phyloP scores from a whole-genome alignment of 2,888 invertebrate genomes.

The Yponomeuta plumbellus region DNA sequence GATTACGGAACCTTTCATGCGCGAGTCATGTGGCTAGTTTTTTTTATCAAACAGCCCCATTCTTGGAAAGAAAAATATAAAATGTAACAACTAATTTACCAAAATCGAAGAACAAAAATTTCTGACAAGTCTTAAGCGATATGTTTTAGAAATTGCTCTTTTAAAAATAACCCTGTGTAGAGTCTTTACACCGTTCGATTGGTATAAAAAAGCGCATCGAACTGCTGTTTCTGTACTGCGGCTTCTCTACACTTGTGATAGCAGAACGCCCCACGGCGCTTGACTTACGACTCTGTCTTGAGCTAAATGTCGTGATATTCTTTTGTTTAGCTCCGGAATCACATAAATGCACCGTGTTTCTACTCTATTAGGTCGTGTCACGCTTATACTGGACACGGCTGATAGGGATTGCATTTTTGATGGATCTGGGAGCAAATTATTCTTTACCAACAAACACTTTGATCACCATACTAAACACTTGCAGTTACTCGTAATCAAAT shows the following conservation, averaged over 20 bases:
- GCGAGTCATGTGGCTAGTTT: too few species aligned
- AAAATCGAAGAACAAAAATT: neutral
- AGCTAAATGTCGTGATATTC: slow-evolving; percentile 61
- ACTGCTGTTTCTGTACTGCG: neutral
- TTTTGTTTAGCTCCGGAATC: slow-evolving; percentile 51
- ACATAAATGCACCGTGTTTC: slow-evolving; percentile 7
- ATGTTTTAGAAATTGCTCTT: neutral
- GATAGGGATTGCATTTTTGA: neutral
- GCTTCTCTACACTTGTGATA: neutral
- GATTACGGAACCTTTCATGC: too few species aligned
- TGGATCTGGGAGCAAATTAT: neutral
- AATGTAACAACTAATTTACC: neutral
- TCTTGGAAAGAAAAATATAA: too few species aligned
- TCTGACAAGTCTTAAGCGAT: neutral
- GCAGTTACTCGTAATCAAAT: too few species aligned
- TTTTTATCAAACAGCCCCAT: too few species aligned
- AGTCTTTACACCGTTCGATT: too few species aligned
- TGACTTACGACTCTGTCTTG: slow-evolving; percentile 65
- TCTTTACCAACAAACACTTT: neutral
- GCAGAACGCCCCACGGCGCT: slow-evolving; percentile 13
- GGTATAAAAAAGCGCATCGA: neutral
- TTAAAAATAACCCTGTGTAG: too few species aligned
- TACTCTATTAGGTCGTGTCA: slow-evolving; percentile 3
- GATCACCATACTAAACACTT: too few species aligned
- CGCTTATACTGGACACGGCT: neutral